These are phyloP conservation scores for Urosaurus nigricauda DNA, from an alignment of 2,797 vertebrate species.

Conservation along the genomic window DNA sequence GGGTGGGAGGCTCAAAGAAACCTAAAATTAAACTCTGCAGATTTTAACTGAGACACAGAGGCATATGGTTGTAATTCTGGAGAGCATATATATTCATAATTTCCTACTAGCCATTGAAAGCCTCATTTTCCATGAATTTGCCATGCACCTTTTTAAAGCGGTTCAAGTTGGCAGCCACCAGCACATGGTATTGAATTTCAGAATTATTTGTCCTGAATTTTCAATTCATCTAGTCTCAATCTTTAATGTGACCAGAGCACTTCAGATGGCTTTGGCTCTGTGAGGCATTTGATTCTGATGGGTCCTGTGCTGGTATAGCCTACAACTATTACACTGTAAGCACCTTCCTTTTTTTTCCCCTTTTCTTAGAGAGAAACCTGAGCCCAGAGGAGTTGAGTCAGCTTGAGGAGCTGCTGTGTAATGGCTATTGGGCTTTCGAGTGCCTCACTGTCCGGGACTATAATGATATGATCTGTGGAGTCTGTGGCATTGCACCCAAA, in stretches of 20 bases:
- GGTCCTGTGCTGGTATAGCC: neutral
- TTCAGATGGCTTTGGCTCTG: neutral
- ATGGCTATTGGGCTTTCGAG: constrained; percentile 98
- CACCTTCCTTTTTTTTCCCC: constrained; percentile 19
- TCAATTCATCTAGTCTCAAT: neutral
- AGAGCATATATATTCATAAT: too few species aligned
- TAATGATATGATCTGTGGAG: constrained; percentile 98
- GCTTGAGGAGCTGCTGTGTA: constrained; percentile 90
- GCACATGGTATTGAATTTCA: too few species aligned
- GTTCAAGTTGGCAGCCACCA: too few species aligned
- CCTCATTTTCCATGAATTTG: too few species aligned
- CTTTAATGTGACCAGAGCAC: neutral
- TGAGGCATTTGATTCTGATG: neutral
- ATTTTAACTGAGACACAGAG: neutral
- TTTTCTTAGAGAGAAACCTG: constrained; percentile 84
- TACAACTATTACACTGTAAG: neutral
- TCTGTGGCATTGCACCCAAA: constrained; percentile 95
- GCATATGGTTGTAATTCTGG: neutral
- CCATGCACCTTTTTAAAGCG: too few species aligned
- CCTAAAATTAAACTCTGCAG: neutral
- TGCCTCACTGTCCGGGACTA: constrained; percentile 95
- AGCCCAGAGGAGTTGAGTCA: constrained; percentile 82
- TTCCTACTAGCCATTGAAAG: too few species aligned
- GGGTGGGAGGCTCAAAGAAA: neutral
- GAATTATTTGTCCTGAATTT: neutral